Conservation (phyloP, 2,888 invertebrate species). For the Smittia sp. region DNA sequence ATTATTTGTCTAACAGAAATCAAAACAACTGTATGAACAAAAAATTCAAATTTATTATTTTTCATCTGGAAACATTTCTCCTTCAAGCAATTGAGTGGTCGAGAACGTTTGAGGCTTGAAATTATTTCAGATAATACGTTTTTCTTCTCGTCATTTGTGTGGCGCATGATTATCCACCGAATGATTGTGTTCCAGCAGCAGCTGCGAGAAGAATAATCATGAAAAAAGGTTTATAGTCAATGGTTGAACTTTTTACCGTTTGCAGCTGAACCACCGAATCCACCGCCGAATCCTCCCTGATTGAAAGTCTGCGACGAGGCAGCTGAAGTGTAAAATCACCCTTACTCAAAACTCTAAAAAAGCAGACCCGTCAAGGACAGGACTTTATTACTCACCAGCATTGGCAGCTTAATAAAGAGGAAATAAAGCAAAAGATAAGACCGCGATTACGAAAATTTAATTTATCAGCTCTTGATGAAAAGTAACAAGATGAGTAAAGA, state of each 20-base stretch:
- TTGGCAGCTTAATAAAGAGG: background rate
- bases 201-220: background rate
- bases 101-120: no score
- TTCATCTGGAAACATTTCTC: no score
- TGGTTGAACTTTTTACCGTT: background rate
- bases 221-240: background rate
- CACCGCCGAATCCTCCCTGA: background rate
- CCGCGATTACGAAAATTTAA: no score
- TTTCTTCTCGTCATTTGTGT: background rate
- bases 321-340: conserved; percentile 5
- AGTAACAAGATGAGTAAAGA: no score
- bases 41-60: no score
- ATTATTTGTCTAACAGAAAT: no score
- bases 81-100: no score
- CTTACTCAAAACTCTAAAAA: no score
- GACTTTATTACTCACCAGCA: background rate
- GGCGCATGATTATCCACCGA: background rate
- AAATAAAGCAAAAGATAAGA: background rate
- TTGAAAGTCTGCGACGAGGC: background rate
- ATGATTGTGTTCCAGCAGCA: conserved; percentile 15
- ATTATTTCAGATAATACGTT: background rate
- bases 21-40: no score
- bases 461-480: no score
- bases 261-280: conserved; percentile 3
- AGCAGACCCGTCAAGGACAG: no score